Evolutionary conservation across 2,797 vertebrate genomes (phyloP).

Genomic region (Chromis chromis): DNA sequence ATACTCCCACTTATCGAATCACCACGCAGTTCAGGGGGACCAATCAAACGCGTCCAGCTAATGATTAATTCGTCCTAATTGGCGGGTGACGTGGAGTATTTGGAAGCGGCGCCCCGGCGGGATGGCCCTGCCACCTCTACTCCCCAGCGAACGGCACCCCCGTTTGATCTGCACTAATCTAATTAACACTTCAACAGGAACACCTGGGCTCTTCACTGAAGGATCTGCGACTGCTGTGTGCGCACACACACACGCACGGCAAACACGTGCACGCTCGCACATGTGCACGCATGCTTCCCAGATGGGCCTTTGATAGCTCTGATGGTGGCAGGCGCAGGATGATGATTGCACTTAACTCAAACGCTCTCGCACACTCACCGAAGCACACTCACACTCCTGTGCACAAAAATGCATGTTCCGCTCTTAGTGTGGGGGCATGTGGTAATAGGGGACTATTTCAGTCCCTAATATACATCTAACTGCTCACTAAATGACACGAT

Average conservation of each 20-base stretch:
- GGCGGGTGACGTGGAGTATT: slow-evolving; percentile 69
- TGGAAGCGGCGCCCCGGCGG: slow-evolving; percentile 55
- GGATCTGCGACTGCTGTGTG: slow-evolving; percentile 51
- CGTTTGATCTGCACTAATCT: slow-evolving; percentile 85
- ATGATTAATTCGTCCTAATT: slow-evolving; percentile 78
- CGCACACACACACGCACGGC: slow-evolving; percentile 2
- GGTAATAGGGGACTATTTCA: slow-evolving; percentile 74
- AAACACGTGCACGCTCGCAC: neutral
- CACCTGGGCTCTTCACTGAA: slow-evolving; percentile 83
- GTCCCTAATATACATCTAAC: slow-evolving; percentile 78
- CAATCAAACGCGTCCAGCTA: slow-evolving; percentile 59
- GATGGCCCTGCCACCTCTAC: slow-evolving; percentile 69
- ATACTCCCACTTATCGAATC: neutral
- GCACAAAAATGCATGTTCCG: slow-evolving; percentile 37
- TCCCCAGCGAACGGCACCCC: slow-evolving; percentile 70
- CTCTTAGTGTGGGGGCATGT: slow-evolving; percentile 39
- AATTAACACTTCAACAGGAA: slow-evolving; percentile 86
- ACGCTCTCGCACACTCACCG: slow-evolving; percentile 35
- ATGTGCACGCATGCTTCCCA: slow-evolving; percentile 53
- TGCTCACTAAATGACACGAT: slow-evolving; percentile 83
- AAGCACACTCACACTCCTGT: slow-evolving; percentile 8
- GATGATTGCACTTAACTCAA: slow-evolving; percentile 71
- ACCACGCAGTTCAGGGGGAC: slow-evolving; percentile 27
- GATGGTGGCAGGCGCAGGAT: slow-evolving; percentile 67
- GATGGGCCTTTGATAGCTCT: slow-evolving; percentile 83